Conservation (phyloP, 1,140 invertebrate species). For the Pantala flavescens region DNA sequence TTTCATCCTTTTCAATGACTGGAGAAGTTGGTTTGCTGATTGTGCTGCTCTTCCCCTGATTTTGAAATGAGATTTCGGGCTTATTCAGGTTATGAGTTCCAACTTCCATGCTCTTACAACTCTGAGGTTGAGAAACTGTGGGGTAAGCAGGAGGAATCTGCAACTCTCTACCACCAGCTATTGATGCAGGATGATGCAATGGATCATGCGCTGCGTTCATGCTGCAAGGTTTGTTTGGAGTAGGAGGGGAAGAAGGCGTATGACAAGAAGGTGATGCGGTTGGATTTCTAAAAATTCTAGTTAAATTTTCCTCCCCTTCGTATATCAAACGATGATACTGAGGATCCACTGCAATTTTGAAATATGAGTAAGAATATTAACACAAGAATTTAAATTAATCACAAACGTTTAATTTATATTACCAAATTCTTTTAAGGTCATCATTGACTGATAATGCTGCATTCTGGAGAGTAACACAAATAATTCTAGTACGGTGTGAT, state of each 20-base stretch:
- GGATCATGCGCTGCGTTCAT: no score
- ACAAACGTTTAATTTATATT: constrained; percentile 21
- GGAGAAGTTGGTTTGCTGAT: not conserved
- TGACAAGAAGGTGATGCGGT: not conserved
- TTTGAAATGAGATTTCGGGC: not conserved
- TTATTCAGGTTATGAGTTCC: not conserved
- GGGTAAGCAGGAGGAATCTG: not conserved
- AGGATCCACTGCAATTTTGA: constrained; percentile 36
- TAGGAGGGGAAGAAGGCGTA: not conserved
- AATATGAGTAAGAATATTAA: not conserved
- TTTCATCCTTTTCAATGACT: not conserved
- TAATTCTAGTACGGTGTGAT: constrained; percentile 66
- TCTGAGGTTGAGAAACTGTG: no score
- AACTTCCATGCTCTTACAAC: not conserved
- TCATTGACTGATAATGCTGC: constrained; percentile 61
- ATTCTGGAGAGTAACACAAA: constrained; percentile 59
- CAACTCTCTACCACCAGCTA: no score
- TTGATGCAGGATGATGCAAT: no score
- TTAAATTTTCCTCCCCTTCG: constrained; percentile 35
- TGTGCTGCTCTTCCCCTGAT: no score
- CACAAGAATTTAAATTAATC: constrained; percentile 2
- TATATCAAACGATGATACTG: constrained; percentile 47
- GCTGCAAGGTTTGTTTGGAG: not conserved
- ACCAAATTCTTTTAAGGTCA: constrained; percentile 48
- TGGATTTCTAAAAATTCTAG: constrained; percentile 16